Conservation (phyloP, 2,113 vertebrate species). For the Takifugu flavidus region DNA sequence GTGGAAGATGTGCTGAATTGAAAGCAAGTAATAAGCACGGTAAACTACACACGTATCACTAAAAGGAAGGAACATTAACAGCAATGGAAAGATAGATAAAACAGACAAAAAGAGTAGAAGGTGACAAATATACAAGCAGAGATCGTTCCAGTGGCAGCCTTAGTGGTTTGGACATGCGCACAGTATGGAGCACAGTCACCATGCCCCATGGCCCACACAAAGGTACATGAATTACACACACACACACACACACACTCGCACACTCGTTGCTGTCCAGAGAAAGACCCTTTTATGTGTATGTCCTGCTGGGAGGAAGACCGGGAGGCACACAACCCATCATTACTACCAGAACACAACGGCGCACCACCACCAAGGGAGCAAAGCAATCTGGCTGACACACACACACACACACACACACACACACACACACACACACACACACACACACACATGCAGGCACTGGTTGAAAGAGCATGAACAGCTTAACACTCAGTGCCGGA, state of each 20-base stretch:
- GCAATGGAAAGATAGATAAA: slow-evolving; percentile 23
- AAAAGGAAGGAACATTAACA: too few relatives aligned
- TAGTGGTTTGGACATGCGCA: slow-evolving; percentile 69
- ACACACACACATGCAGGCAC: slow-evolving; percentile 39
- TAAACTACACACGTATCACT: too few relatives aligned
- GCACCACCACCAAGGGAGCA: slow-evolving; percentile 53
- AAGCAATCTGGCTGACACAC: slow-evolving; percentile 55
- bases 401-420: slow-evolving; percentile 35
- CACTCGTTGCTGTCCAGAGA: slow-evolving; percentile 30
- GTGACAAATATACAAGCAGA: slow-evolving; percentile 17
- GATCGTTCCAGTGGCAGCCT: slow-evolving; percentile 63
- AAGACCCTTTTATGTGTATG: slow-evolving; percentile 54
- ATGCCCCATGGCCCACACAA: slow-evolving; percentile 40
- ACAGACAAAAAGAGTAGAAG: slow-evolving; percentile 28
- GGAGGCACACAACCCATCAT: slow-evolving; percentile 65
- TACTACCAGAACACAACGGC: slow-evolving; percentile 68
- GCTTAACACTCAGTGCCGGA: slow-evolving; percentile 59
- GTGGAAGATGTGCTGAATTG: not conserved
- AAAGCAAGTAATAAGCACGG: too few relatives aligned
- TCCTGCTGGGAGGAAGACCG: slow-evolving; percentile 62
- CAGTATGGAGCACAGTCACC: slow-evolving; percentile 66
- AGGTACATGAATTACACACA: slow-evolving; percentile 18
- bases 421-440: slow-evolving; percentile 30
- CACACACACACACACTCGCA: slow-evolving; percentile 18
- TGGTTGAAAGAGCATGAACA: slow-evolving; percentile 59